These are phyloP conservation scores for Mus spretus DNA, from an alignment of 2,797 vertebrate species.

Conservation along the genomic window DNA sequence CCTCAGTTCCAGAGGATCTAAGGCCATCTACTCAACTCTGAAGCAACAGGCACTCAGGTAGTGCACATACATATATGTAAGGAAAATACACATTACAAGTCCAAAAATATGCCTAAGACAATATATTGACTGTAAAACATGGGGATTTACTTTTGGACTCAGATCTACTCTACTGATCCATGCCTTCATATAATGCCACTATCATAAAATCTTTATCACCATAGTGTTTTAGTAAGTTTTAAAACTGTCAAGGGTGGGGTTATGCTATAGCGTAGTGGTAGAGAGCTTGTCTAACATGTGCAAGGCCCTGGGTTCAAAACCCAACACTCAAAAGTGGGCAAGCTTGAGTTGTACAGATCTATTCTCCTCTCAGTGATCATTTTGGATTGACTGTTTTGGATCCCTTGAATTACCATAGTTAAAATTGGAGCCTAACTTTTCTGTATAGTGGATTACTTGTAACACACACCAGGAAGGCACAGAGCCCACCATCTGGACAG, in stretches of 20 bases:
- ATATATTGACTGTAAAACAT: not conserved
- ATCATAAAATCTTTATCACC: not conserved
- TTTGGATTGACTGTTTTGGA: conserved; percentile 33
- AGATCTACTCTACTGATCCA: not conserved
- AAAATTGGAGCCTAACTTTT: conserved; percentile 31
- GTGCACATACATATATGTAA: not conserved
- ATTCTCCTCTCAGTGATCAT: not conserved
- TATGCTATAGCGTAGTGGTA: not conserved
- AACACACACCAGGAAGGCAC: not conserved
- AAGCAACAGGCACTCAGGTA: not conserved
- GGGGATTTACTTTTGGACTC: not conserved
- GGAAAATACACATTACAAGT: not conserved
- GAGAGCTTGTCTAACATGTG: not conserved
- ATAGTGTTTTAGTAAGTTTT: not conserved
- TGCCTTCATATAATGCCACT: not conserved
- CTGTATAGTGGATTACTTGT: not conserved
- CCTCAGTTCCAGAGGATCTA: not conserved
- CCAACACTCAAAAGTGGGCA: not conserved
- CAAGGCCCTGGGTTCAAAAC: not conserved
- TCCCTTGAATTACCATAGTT: not conserved
- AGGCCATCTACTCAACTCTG: not conserved
- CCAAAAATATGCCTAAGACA: not conserved
- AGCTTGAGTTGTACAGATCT: conserved; percentile 15
- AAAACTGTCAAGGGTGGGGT: not conserved
- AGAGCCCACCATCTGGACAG: not conserved